Base-by-base conservation (phyloP, 37 sponge, comb jelly and placozoan genomes). In the Haliclona indistincta region DNA sequence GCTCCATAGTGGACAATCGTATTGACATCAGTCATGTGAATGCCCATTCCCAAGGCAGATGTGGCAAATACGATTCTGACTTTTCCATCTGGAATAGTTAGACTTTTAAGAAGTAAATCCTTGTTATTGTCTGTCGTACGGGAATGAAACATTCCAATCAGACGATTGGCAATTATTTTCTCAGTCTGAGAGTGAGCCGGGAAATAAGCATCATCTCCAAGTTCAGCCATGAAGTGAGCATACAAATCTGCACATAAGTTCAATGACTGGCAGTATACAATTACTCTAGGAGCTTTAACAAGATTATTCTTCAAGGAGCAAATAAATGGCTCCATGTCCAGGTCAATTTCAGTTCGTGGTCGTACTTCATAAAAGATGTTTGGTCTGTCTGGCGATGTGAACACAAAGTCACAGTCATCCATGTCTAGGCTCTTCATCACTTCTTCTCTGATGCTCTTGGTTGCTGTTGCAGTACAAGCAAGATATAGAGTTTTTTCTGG, bases 1-100 rank as follows among this genome's bases (percentile, higher is more conserved):
- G 83, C 83, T 23, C 83, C 83, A 66, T 82, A 75, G 67, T 82
- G 83, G 19, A 64, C 5, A 38, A 64, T 75, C n/a, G 23, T 52
- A 34, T 82, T 43, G 17, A 76, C 38, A 19, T 26, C 47, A 47
- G 1, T 30, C 1, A 63, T 35, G 56, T 82, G 34, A 6, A 82
- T 55, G 32, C 83, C 74, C 80, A 79, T 69, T 25, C 80, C 80
- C 6, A 79, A 56, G n/a, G 80, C 80, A 17, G 37, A 35, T 3
- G 77, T 68, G 6, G 17, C 62, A 68, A 68, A 68, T 11, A 71
- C 75, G 19, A 67, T 56, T 74, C 75, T 33, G 26, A 74, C 75
- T 20, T 64, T 56, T 30, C 75, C 75, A 66, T 74, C 75, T 63
- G 66, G 65, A 32, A 4, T 28, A 33, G 17, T n/a, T 22, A 70